A percentile compares a stretch with the other conserved stretches of the same genome.
Conservation (phyloP, 2,888 invertebrate species). For the Adela reaumurella region DNA sequence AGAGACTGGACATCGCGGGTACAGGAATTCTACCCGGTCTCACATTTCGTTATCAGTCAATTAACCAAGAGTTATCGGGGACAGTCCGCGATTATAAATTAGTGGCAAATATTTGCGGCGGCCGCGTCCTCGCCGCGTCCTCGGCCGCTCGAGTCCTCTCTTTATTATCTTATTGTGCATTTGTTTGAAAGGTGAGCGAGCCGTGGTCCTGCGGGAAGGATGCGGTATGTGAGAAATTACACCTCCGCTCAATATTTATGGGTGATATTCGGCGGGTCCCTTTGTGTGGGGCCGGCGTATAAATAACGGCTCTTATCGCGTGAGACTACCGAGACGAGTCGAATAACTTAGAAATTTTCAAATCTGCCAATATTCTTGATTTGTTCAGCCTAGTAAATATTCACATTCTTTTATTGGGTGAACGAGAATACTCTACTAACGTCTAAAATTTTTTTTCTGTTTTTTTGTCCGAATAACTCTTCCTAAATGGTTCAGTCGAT, state of each 20-base stretch:
- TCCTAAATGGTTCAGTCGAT: too few species aligned
- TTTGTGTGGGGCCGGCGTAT: slow-evolving; percentile 54
- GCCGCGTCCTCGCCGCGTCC: slow-evolving; percentile 10
- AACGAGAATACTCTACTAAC: too few species aligned
- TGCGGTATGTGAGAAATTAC: slow-evolving; percentile 58
- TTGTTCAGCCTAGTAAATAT: too few species aligned
- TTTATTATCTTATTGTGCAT: slow-evolving; percentile 59
- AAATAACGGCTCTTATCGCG: slow-evolving; percentile 57
- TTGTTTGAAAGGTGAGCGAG: slow-evolving; percentile 57
- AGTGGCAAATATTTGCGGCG: background rate
- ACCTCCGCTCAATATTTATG: slow-evolving; percentile 57
- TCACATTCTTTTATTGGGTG: too few species aligned
- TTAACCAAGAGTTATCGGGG: background rate
- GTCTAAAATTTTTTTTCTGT: too few species aligned
- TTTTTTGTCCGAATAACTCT: too few species aligned
- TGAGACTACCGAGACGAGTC: slow-evolving; percentile 24
- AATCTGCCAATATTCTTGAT: background rate
- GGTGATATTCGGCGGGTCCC: slow-evolving; percentile 57
- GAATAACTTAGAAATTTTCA: background rate
- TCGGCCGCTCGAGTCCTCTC: slow-evolving; percentile 56
- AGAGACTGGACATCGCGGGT: too few species aligned
- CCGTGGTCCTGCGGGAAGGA: slow-evolving; percentile 27
- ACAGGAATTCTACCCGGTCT: too few species aligned
- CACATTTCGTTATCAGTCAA: background rate
- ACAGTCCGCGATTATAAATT: background rate